Evolutionary conservation across 2,888 invertebrate genomes (phyloP).

Genomic region (Ormia ochracea): DNA sequence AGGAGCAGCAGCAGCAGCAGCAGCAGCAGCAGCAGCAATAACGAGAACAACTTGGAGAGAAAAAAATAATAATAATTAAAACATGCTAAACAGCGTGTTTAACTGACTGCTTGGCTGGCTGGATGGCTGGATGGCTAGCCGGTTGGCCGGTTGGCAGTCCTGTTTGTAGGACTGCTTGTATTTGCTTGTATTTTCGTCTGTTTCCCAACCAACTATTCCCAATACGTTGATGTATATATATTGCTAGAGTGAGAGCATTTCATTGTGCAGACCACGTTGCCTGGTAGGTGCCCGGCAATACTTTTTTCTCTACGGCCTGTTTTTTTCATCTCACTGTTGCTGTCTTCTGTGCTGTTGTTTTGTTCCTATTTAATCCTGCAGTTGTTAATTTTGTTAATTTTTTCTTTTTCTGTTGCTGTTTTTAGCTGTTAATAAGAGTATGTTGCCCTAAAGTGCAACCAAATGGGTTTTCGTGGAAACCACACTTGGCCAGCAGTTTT

Average conservation of each 20-base stretch:
- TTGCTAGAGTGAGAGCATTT: conserved; percentile 28
- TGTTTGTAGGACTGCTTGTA: conserved; percentile 25
- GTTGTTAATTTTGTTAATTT: conserved; percentile 43
- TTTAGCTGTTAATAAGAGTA: conserved; percentile 49
- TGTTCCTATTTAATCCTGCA: conserved; percentile 43
- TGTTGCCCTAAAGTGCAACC: conserved; percentile 58
- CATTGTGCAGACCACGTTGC: conserved; percentile 27
- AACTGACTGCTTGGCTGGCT: conserved; percentile 20
- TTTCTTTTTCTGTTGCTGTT: conserved; percentile 27
- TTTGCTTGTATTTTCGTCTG: conserved; percentile 2
- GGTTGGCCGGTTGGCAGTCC: conserved; percentile 28
- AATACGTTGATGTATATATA: neutral
- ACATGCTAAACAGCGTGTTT: conserved; percentile 65
- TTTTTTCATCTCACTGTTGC: neutral
- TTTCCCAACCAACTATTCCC: conserved; percentile 14
- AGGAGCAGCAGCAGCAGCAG: conserved; percentile 3
- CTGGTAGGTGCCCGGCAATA: conserved; percentile 46
- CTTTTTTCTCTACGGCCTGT: conserved; percentile 26
- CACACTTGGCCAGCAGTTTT: conserved; percentile 39
- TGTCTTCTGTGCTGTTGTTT: conserved; percentile 25
- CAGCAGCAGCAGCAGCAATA: conserved; percentile 6
- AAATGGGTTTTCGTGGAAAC: conserved; percentile 57
- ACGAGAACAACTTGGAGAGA: conserved; percentile 19
- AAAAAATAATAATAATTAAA: conserved; percentile 65
- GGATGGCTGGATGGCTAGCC: conserved; percentile 28